These are phyloP conservation scores for Noctilio leporinus DNA, from an alignment of 2,113 vertebrate species.

Conservation along the genomic window DNA sequence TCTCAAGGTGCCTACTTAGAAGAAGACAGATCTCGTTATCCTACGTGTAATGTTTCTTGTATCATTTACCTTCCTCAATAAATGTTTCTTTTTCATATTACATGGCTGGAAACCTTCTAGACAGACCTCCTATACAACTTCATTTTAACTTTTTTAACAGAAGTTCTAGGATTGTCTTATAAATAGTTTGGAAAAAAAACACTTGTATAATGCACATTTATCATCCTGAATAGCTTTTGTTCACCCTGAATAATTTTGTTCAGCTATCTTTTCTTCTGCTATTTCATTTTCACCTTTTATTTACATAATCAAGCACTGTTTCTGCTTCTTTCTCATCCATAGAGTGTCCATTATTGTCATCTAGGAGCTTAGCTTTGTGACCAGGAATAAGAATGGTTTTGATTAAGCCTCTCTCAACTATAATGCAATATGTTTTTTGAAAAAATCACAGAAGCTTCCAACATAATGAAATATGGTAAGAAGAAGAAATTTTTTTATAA, in stretches of 20 bases:
- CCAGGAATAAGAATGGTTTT: not conserved
- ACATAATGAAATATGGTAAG: not conserved
- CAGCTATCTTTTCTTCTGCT: not conserved
- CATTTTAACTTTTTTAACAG: not conserved
- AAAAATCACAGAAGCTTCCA: not conserved
- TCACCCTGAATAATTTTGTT: too few relatives aligned
- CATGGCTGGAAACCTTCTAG: too few relatives aligned
- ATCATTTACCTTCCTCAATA: too few relatives aligned
- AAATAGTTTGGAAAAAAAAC: not conserved
- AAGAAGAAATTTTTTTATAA: not conserved
- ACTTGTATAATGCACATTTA: not conserved
- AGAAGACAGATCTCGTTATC: too few relatives aligned
- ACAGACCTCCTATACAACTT: not conserved
- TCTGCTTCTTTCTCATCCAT: not conserved
- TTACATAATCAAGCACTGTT: not conserved
- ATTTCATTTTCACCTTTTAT: not conserved
- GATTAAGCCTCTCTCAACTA: not conserved
- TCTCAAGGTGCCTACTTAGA: too few relatives aligned
- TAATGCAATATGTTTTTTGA: not conserved
- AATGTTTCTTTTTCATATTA: too few relatives aligned
- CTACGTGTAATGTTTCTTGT: too few relatives aligned
- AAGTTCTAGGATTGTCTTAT: not conserved
- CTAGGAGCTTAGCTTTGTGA: not conserved
- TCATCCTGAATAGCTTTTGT: not conserved
- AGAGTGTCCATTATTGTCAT: not conserved